Evolutionary conservation across 2,797 vertebrate genomes (phyloP).

Genomic region (Accipiter fasciatus): DNA sequence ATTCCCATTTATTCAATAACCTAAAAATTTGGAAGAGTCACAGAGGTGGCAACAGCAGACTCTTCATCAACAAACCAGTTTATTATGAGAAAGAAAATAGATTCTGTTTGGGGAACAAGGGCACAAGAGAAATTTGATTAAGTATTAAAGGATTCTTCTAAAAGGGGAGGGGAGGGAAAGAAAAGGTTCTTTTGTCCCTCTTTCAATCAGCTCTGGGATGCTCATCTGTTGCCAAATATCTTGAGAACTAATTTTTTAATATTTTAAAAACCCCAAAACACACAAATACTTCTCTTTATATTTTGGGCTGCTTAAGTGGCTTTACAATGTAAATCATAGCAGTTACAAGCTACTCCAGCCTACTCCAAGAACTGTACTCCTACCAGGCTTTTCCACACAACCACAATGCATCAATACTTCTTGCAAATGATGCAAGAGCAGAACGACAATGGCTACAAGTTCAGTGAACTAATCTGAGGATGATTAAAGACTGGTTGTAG

Average conservation of each 20-base stretch:
- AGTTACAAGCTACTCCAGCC: background rate
- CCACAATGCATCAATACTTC: background rate
- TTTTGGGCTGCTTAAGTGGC: background rate
- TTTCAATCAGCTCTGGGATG: background rate
- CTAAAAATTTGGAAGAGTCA: background rate
- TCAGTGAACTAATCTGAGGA: background rate
- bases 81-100: background rate
- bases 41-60: background rate
- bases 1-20: background rate
- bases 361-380: background rate
- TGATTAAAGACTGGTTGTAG: background rate
- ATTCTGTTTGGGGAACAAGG: background rate
- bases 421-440: background rate
- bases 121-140: background rate
- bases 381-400: background rate
- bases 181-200: background rate
- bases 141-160: background rate
- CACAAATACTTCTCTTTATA: background rate
- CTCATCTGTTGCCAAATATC: background rate
- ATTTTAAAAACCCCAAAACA: background rate
- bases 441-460: fast-evolving
- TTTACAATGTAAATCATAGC: background rate
- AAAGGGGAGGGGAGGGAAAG: background rate
- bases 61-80: background rate
- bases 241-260: background rate